phyloP scores from a whole-genome alignment of 2,797 vertebrate species.

The Pteronotus mesoamericanus region DNA sequence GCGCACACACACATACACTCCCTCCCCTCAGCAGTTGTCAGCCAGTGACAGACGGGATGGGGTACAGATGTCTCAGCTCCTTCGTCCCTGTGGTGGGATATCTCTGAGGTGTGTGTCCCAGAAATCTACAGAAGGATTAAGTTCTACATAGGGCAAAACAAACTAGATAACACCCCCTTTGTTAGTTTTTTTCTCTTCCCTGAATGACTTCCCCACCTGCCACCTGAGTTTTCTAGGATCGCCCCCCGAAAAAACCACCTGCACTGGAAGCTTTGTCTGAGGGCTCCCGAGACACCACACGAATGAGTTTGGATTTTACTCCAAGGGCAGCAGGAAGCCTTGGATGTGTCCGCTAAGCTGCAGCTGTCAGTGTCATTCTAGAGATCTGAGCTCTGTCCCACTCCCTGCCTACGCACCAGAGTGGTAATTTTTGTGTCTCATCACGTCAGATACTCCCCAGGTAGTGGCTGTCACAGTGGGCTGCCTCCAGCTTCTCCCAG shows the following conservation, averaged over 20 bases:
- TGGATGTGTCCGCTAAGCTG: neutral
- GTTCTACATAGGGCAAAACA: neutral
- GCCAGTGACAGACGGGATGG: neutral
- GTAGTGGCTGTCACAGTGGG: too few species aligned
- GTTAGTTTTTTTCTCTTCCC: neutral
- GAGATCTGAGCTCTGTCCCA: neutral
- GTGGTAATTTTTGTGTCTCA: neutral
- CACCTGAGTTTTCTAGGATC: neutral
- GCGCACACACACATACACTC: too few species aligned
- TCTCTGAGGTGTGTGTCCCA: neutral
- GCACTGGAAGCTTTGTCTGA: neutral
- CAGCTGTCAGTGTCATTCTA: neutral
- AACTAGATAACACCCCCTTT: neutral
- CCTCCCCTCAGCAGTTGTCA: neutral
- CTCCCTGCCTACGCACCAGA: neutral
- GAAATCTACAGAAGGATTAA: neutral
- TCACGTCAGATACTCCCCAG: rapidly evolving
- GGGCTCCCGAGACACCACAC: neutral
- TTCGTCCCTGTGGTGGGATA: neutral
- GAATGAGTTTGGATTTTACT: neutral
- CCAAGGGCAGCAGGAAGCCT: neutral
- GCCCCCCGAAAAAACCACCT: neutral
- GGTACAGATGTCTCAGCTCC: neutral
- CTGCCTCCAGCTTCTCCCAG: neutral
- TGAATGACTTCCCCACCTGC: neutral